Base-by-base conservation (phyloP, 1,140 invertebrate species). In the Pachypsylla venusta region DNA sequence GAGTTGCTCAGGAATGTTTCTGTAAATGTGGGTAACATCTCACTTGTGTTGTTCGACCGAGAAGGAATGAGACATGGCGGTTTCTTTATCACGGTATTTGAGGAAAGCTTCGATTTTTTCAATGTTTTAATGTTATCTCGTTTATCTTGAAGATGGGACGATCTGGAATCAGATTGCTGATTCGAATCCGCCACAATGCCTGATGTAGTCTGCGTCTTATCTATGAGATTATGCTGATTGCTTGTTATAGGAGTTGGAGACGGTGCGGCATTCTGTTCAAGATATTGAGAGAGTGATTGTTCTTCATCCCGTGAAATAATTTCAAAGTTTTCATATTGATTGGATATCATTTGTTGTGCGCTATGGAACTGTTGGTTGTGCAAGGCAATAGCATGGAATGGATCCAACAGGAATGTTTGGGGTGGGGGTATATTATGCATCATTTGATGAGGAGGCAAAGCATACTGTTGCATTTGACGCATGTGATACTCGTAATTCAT, bases 311-410 rank as follows among this genome's bases (percentile, higher is more conserved):
- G 16, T 7, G 42, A 48, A 22, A 48, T 48, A 19, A 48, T 48
- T n/a, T 48, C 42, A 48, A 48, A 48, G 42, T 48, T 48, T n/a
- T 48, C 42, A n/a, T 48, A 48, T 22, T 48, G 42, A n/a, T 48
- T 48, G 5, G 42, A 48, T n/a, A 48, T 48, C 42, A 48, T 48
- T 7, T 48, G 42, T 5, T 4, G 16, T n/a, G 7, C 22, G 22
- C 22, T 48, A 22, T 48, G 22, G 42, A 19, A 48, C 42, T 48
- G 42, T 48, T 48, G 42, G 22, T 48, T 48, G 42, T 48, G 42
- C 22, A 48, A 19, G 7, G 42, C 42, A 19, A 48, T 48, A 4
- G 42, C 42, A 48, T 48, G 42, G n/a, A 19, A 48, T 10, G 42
- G 42, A n/a, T 48, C 42, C 22, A 48, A 22, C 4, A 48, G 42